Evolutionary conservation across 2,113 vertebrate species (phyloP), one percentile per base, ranked within the genome.

Genomic region (Megalops atlanticus): DNA sequence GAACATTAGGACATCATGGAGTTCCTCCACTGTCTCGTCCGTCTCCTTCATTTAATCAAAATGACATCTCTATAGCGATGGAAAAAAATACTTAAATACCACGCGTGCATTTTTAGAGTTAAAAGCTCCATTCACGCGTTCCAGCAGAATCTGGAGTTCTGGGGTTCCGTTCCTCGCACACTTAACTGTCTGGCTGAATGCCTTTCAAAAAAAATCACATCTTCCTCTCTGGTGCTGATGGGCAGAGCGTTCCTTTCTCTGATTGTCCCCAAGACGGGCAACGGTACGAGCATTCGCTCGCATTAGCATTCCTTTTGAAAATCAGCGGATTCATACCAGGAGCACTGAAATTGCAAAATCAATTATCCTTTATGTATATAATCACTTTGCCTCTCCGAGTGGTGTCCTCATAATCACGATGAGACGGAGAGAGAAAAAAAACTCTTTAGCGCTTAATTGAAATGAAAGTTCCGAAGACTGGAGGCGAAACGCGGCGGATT

Each of bases 401-500:
- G 45, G 4, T 47, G 43, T 52, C 36, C 43, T 54, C 33, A 45
- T 73, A 39, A 74, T 73, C 43, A 71, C 14, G 69, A 38, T 16
- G 41, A 3, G 41, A 2, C 15, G n/a, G 45, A 80, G 35, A 39
- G 70, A 31, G 31, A 78, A 40, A n/a, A 64, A 78, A 40, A n/a
- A 64, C n/a, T 21, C 64, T 3, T 4, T 68, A n/a, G 35, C 18
- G 43, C 43, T 80, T 52, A 54, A 54, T 40, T 80, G 79, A 74
- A 80, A 80, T 58, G 45, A 49, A 64, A 31, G 16, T 72, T 80
- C 70, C 74, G 70, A n/a, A 74, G 43, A n/a, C 39, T 41, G 64
- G 35, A 27, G 7, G 27, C 14, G 33, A 73, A 70, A 21, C 47
- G 31, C 35, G 36, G 21, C 11, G n/a, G 33, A 40, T 39, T 49